A percentile compares a stretch with the other conserved stretches of the same genome.
phyloP scores from a whole-genome alignment of 2,797 vertebrate genomes.

The Fratercula arctica region DNA sequence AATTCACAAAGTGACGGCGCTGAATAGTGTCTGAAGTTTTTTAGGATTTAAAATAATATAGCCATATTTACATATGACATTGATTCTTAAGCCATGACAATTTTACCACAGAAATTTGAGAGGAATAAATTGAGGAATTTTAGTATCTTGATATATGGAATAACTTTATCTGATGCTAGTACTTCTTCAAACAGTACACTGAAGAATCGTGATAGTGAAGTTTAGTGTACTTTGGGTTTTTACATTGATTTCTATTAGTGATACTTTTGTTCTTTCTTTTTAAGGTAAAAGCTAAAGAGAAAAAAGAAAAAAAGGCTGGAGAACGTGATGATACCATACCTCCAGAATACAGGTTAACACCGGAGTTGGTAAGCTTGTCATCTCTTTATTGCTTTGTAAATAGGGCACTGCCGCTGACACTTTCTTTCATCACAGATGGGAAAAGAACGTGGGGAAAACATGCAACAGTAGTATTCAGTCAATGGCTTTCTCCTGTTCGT shows the following conservation, averaged over 20 bases:
- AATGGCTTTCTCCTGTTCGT: not conserved
- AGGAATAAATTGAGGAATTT: not conserved
- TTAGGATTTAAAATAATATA: not conserved
- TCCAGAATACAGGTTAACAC: constrained; percentile 68
- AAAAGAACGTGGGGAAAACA: not conserved
- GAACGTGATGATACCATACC: constrained; percentile 75
- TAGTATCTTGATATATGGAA: not conserved
- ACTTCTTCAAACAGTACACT: not conserved
- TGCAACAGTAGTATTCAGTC: not conserved
- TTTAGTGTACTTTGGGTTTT: not conserved
- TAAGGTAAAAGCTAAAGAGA: constrained; percentile 77
- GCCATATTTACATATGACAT: rapidly evolving
- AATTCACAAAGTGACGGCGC: not conserved
- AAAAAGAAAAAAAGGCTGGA: constrained; percentile 69
- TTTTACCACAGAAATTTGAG: not conserved
- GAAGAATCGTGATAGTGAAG: not conserved
- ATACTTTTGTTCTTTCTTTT: not conserved
- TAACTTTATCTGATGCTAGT: not conserved
- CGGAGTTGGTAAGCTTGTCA: constrained; percentile 47
- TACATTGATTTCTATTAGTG: not conserved
- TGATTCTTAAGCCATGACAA: not conserved
- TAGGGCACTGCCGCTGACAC: not conserved
- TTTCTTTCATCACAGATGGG: not conserved
- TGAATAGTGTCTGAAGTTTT: not conserved
- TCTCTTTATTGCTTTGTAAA: not conserved